These are phyloP conservation scores for Passer montanus DNA, from an alignment of 2,113 vertebrate genomes.

Conservation along the genomic window DNA sequence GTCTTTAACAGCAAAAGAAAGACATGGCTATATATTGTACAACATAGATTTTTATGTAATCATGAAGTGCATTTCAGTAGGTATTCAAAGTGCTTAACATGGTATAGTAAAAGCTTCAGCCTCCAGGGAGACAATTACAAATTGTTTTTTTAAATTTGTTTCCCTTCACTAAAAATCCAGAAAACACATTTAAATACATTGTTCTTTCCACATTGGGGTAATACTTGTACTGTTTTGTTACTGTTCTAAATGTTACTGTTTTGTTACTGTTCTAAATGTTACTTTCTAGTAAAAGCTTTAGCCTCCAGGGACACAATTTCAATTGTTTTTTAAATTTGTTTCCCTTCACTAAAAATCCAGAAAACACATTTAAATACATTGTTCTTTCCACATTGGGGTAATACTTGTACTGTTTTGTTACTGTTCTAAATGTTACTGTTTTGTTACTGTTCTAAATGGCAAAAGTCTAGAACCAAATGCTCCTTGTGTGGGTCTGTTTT, in stretches of 20 bases:
- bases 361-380: not conserved
- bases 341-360: not conserved
- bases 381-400: not conserved
- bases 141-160: not conserved
- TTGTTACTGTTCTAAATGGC: not conserved
- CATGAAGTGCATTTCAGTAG: not conserved
- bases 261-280: not conserved
- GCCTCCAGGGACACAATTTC: not conserved
- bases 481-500: not conserved
- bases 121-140: not conserved
- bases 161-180: not conserved
- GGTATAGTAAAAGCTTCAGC: not conserved
- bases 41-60: not conserved
- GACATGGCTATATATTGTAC: not conserved
- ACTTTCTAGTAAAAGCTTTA: not conserved
- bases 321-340: not conserved
- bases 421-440: not conserved
- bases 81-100: not conserved
- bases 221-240: not conserved
- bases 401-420: not conserved
- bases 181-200: not conserved
- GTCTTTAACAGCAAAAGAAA: not conserved
- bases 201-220: not conserved
- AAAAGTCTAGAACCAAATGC: not conserved
- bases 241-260: not conserved